Evolutionary conservation across 35 echinoderm and acorn worm genomes (phyloP).

Genomic region (Apostichopus parvimensis): DNA sequence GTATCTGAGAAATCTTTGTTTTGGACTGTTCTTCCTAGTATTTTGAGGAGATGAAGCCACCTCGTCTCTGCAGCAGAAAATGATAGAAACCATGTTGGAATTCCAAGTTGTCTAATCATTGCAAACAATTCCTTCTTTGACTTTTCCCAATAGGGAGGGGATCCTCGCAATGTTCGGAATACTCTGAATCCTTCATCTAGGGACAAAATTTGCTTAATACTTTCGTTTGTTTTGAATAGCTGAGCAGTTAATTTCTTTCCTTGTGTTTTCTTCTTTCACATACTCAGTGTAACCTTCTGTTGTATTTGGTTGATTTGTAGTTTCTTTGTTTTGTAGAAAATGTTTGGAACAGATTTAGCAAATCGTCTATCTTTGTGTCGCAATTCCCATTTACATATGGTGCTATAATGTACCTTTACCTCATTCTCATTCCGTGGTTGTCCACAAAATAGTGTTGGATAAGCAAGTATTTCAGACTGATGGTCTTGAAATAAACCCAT

Average conservation of each 20-base stretch:
- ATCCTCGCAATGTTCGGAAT: too few relatives aligned
- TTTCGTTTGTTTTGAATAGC: constrained; percentile 5
- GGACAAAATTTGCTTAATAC: background rate
- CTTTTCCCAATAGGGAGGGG: too few relatives aligned
- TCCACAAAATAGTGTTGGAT: constrained; percentile 58
- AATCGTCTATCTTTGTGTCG: constrained; percentile 59
- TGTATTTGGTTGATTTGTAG: constrained; percentile 43
- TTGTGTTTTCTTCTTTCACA: constrained; percentile 23
- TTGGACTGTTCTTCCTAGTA: constrained; percentile 50
- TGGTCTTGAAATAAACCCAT: constrained; percentile 58
- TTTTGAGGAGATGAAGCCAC: too few relatives aligned
- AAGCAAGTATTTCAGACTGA: constrained; percentile 53
- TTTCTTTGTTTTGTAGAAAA: constrained; percentile 45
- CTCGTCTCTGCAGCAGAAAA: constrained; percentile 50
- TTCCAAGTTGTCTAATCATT: constrained; percentile 1
- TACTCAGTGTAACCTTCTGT: constrained; percentile 22
- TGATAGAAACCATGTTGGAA: background rate
- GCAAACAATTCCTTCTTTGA: background rate
- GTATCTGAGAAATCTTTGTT: constrained; percentile 41
- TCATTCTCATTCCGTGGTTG: too few relatives aligned
- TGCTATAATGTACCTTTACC: constrained; percentile 40
- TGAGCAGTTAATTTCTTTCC: constrained; percentile 34
- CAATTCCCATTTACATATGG: background rate
- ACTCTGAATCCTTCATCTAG: too few relatives aligned
- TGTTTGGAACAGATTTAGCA: constrained; percentile 54